Conservation (phyloP, 2,888 invertebrate species). For the Tachina grossa region DNA sequence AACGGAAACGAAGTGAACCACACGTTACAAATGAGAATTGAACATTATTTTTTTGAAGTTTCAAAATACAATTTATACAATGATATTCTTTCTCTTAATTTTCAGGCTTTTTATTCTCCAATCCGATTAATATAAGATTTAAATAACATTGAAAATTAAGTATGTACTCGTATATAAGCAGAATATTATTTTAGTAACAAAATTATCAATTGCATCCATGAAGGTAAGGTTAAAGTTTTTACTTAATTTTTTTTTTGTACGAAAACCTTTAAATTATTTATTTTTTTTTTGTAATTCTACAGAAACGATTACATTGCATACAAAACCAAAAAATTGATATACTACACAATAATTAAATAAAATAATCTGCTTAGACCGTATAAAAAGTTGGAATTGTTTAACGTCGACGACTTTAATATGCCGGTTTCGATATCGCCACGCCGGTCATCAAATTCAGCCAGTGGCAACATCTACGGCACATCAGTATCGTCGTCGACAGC, state of each 20-base stretch:
- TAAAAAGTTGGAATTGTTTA: constrained; percentile 47
- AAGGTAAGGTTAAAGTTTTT: constrained; percentile 43
- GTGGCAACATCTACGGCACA: constrained; percentile 82
- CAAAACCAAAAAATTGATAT: neutral
- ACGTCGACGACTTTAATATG: constrained; percentile 78
- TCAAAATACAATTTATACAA: neutral
- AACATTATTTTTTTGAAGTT: neutral
- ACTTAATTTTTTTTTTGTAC: neutral
- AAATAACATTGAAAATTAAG: constrained; percentile 1
- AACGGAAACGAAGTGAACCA: too few relatives aligned
- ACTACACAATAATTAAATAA: neutral
- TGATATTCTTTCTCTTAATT: neutral
- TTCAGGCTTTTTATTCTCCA: constrained; percentile 23
- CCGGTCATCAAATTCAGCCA: constrained; percentile 82
- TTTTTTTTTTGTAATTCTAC: neutral
- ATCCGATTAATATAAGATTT: neutral
- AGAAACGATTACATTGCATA: constrained; percentile 19
- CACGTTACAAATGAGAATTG: neutral
- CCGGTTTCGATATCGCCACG: constrained; percentile 83
- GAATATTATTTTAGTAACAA: neutral
- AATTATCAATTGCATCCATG: constrained; percentile 30
- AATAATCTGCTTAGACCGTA: constrained; percentile 40
- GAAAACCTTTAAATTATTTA: neutral
- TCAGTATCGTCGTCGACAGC: constrained; percentile 79
- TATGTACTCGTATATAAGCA: constrained; percentile 28